phyloP scores from a whole-genome alignment of 2,888 invertebrate genomes.

The Glaucopsyche alexis region DNA sequence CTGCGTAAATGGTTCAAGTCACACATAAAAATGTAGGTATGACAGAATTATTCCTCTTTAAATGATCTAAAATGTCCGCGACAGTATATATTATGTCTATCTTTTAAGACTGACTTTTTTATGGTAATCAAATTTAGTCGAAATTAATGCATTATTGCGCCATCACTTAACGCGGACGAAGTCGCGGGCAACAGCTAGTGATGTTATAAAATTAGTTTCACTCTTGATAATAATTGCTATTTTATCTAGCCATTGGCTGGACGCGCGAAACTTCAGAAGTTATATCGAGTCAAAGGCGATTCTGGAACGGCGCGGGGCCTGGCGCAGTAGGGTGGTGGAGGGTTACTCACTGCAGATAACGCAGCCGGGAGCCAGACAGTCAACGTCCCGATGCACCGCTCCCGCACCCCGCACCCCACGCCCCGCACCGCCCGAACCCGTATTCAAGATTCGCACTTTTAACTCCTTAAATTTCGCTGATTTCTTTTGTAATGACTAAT shows the following conservation, averaged over 20 bases:
- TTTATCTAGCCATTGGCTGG: background rate
- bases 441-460: slow-evolving; percentile 5
- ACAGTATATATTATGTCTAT: too few species aligned
- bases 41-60: too few species aligned
- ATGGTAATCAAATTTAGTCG: too few species aligned
- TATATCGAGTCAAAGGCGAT: slow-evolving; percentile 72
- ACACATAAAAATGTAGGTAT: too few species aligned
- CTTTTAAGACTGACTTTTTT: too few species aligned
- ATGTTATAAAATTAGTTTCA: background rate
- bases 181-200: too few species aligned
- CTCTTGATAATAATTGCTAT: background rate
- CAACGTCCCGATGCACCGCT: slow-evolving; percentile 77
- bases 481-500: background rate
- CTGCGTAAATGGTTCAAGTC: too few species aligned
- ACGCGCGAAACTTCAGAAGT: slow-evolving; percentile 31
- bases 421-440: slow-evolving; percentile 40
- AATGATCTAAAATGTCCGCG: too few species aligned
- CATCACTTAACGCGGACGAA: too few species aligned
- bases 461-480: background rate
- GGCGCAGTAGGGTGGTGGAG: slow-evolving; percentile 69
- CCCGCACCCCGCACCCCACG: slow-evolving; percentile 48
- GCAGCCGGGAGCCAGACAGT: slow-evolving; percentile 75
- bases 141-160: too few species aligned
- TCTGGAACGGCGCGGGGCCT: slow-evolving; percentile 62
- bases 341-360: slow-evolving; percentile 78